A percentile compares a stretch with the other conserved stretches of the same genome.
These are phyloP conservation scores for Paratrypauchen microcephalus DNA, from an alignment of 2,797 vertebrate genomes.

Conservation along the genomic window DNA sequence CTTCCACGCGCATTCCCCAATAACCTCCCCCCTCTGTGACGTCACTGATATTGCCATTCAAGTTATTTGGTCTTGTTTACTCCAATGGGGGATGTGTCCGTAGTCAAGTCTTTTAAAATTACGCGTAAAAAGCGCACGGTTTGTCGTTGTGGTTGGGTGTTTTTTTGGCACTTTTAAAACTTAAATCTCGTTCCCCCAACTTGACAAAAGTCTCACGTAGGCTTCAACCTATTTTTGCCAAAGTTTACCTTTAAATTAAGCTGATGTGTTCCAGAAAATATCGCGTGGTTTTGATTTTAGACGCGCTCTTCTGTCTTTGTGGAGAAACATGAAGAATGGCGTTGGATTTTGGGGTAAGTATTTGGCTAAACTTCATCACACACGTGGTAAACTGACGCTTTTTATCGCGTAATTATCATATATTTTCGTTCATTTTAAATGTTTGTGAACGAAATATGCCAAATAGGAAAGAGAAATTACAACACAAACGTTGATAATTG, in stretches of 20 bases:
- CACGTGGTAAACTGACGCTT: constrained; percentile 13
- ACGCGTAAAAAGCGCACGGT: not conserved
- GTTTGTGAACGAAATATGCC: constrained; percentile 63
- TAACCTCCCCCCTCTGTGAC: constrained; percentile 51
- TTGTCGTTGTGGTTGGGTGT: not conserved
- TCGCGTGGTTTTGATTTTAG: constrained; percentile 9
- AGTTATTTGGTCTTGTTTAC: constrained; percentile 43
- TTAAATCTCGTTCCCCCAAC: not conserved
- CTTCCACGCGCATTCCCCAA: constrained; percentile 10
- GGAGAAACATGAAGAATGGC: not conserved
- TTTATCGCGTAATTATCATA: no score
- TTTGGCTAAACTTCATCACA: not conserved
- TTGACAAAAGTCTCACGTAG: not conserved
- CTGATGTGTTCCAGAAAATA: not conserved
- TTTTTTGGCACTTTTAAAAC: not conserved
- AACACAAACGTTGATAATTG: not conserved
- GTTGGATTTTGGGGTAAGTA: not conserved
- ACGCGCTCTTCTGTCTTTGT: not conserved
- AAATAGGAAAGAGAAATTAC: not conserved
- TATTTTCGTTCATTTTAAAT: constrained; percentile 67
- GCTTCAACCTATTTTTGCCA: not conserved
- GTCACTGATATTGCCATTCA: constrained; percentile 67
- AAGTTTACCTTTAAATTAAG: not conserved
- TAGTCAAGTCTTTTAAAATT: not conserved
- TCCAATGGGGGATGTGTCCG: not conserved